phyloP scores from a whole-genome alignment of 92 coral and sea anemone species.

The Chrysogorgia sp. region DNA sequence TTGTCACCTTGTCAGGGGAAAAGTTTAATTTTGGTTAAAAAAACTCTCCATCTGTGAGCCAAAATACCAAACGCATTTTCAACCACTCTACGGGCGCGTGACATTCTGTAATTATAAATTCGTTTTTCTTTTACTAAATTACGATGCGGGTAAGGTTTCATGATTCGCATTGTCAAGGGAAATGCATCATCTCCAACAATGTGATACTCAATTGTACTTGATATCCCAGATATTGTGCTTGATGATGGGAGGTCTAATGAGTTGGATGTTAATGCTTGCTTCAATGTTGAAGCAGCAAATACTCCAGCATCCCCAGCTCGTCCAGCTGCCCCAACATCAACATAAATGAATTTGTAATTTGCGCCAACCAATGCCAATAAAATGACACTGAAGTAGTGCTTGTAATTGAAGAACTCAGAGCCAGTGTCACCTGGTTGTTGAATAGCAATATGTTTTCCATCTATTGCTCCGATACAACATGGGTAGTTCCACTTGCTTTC shows the following conservation, averaged over 20 bases:
- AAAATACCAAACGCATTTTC: too few relatives aligned
- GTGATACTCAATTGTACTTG: conserved; percentile 33
- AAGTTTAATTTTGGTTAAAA: too few relatives aligned
- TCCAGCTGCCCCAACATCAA: too few relatives aligned
- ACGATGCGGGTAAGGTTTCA: too few relatives aligned
- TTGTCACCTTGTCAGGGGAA: too few relatives aligned
- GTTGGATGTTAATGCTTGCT: conserved; percentile 41
- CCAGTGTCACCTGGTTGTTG: too few relatives aligned
- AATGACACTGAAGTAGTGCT: conserved; percentile 50
- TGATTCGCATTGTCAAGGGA: conserved; percentile 4
- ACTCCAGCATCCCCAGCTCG: conserved; percentile 66
- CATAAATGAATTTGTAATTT: conserved; percentile 57
- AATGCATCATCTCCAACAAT: conserved; percentile 38
- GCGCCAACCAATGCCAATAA: conserved; percentile 45
- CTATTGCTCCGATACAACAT: too few relatives aligned
- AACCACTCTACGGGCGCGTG: too few relatives aligned
- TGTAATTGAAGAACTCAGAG: conserved; percentile 55
- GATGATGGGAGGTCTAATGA: conserved; percentile 44
- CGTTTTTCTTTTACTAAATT: conserved; percentile 16
- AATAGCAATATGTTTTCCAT: too few relatives aligned
- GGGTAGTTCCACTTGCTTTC: too few relatives aligned
- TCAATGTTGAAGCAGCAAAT: conserved; percentile 50
- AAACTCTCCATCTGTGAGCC: too few relatives aligned
- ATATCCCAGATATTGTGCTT: conserved; percentile 31
- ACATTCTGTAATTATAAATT: too few relatives aligned